phyloP scores from a whole-genome alignment of 2,888 invertebrate genomes.

The Teleogryllus oceanicus region DNA sequence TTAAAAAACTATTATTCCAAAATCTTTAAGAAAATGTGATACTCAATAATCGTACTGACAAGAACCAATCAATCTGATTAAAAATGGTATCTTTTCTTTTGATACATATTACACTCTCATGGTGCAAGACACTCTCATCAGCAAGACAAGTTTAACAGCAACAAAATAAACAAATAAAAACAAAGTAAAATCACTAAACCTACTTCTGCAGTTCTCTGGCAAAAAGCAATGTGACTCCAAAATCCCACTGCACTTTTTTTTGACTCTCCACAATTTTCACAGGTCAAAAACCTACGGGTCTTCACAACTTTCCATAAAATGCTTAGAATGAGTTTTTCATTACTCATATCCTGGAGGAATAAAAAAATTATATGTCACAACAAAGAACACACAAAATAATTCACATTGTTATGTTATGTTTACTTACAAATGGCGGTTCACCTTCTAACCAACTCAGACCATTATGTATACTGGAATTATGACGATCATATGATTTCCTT shows the following conservation, averaged over 20 bases:
- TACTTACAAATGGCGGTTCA: slow-evolving; percentile 53
- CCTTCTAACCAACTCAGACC: slow-evolving; percentile 58
- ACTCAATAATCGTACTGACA: no score
- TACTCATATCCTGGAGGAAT: slow-evolving; percentile 53
- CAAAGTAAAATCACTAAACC: slow-evolving; percentile 29
- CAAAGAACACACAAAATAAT: background rate
- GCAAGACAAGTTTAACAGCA: no score
- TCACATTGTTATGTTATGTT: slow-evolving; percentile 12
- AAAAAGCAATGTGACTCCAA: slow-evolving; percentile 58
- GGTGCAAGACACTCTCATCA: no score
- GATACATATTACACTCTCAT: no score
- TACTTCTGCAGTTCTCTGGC: slow-evolving; percentile 58
- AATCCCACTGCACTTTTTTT: slow-evolving; percentile 58
- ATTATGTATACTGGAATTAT: slow-evolving; percentile 55
- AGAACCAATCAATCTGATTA: no score
- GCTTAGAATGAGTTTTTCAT: slow-evolving; percentile 50
- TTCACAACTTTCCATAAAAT: slow-evolving; percentile 51
- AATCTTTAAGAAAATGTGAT: no score
- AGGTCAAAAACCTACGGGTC: slow-evolving; percentile 49
- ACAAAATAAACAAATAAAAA: background rate
- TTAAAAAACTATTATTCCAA: no score
- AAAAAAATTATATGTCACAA: background rate
- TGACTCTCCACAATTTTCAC: slow-evolving; percentile 52
- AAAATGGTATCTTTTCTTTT: no score
- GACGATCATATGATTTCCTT: slow-evolving; percentile 50